These are phyloP conservation scores for Odiellus spinosus DNA, from an alignment of 2,888 invertebrate species.

Conservation along the genomic window DNA sequence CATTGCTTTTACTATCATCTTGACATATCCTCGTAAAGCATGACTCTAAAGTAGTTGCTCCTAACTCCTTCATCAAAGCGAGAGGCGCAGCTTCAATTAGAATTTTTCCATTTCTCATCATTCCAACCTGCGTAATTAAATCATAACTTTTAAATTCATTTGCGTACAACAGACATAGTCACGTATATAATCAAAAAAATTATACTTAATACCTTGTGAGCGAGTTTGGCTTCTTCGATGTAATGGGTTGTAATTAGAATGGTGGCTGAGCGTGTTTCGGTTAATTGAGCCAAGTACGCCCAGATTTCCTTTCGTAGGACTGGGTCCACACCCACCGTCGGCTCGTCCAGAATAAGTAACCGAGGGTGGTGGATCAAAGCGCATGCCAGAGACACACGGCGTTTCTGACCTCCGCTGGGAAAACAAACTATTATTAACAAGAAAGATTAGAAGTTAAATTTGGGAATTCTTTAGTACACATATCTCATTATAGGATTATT, in stretches of 20 bases:
- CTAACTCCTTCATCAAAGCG: slow-evolving; percentile 37
- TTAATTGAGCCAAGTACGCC: slow-evolving; percentile 30
- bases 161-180: too few relatives aligned
- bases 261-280: slow-evolving; percentile 25
- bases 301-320: slow-evolving; percentile 31
- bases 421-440: too few relatives aligned
- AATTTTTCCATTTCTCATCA: slow-evolving; percentile 80
- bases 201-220: slow-evolving; percentile 23
- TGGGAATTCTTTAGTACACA: too few relatives aligned
- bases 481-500: too few relatives aligned
- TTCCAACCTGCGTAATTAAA: slow-evolving; percentile 46
- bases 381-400: slow-evolving; percentile 30
- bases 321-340: slow-evolving; percentile 34
- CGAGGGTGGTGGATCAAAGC: slow-evolving; percentile 30
- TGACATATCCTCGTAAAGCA: too few relatives aligned
- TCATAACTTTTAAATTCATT: too few relatives aligned
- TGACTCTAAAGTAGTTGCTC: slow-evolving; percentile 51
- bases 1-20: too few relatives aligned
- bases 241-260: slow-evolving; percentile 60
- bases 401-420: slow-evolving; percentile 30
- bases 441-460: too few relatives aligned
- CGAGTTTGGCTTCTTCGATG: slow-evolving; percentile 64
- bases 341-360: slow-evolving; percentile 30
- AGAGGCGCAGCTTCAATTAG: slow-evolving; percentile 80
- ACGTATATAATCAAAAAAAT: too few relatives aligned